Evolutionary conservation across 2,113 vertebrate species (phyloP), one percentile per base, ranked within the genome.

Genomic region (Mastomys coucha): DNA sequence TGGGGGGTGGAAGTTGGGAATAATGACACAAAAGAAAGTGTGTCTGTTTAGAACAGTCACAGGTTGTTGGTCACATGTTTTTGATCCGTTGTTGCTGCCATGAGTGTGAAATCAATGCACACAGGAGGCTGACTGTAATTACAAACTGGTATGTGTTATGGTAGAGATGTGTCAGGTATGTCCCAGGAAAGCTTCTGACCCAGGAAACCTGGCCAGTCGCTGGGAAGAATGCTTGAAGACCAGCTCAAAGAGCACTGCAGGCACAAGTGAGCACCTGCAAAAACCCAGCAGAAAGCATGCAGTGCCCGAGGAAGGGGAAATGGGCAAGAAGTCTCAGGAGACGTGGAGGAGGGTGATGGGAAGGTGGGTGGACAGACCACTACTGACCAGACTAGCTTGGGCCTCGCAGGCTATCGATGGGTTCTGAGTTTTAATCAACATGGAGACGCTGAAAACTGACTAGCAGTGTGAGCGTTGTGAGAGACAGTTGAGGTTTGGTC

Each of bases 191-290:
- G 60, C 51, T 3, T 53, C 49, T 58, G 42, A 67, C 36, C 4
- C 82, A 14, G n/a, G 4, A 24, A 72, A 76, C 20, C 19, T 0
- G 0, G 36, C 51, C 26, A 0, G 22, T 4, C 42, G 19, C 7
- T 72, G 77, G 49, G 82, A 31, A 70, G 58, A 58, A 12, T 17
- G 14, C 0, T 10, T n/a, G 22, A 33, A 42, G n/a, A 31, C 39
- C 58, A 33, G 26, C 9, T 70, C 45, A 11, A 12, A n/a, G n/a
- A 87, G 33, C 10, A 8, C 0, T 33, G 14, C 22, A n/a, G 28
- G 51, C 77, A 88, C 7, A 49, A 22, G 31, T 4, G 17, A 19
- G 36, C 10, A 1, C 0, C 3, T 3, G 67, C 1, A 53, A 86
- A 69, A 49, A 16, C 65, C 49, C 63, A 19, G 45, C 36, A 3